Conservation (phyloP, 1,140 invertebrate species). For the Gerris buenoi region DNA sequence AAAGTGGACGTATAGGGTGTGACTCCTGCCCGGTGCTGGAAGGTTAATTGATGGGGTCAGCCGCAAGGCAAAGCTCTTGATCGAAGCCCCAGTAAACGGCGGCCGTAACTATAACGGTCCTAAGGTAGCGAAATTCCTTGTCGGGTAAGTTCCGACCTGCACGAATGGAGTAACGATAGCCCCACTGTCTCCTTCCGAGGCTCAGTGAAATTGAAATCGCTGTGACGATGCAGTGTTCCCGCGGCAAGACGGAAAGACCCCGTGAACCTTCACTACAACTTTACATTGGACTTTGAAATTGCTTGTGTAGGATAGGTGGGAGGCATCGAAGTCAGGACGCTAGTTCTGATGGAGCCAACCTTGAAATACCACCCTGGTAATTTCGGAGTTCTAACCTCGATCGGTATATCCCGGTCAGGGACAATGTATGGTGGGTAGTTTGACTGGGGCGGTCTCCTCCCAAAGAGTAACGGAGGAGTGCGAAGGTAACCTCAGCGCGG, state of each 20-base stretch:
- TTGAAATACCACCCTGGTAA: conserved; percentile 19
- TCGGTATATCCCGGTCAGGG: too few species aligned
- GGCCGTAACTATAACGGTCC: conserved; percentile 32
- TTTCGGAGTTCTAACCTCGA: too few species aligned
- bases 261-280: conserved; percentile 24
- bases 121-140: not conserved
- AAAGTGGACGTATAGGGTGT: conserved; percentile 29
- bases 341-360: too few species aligned
- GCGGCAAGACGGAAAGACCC: conserved; percentile 29
- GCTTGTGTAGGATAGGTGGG: conserved; percentile 19
- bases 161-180: conserved; percentile 24
- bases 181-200: conserved; percentile 19
- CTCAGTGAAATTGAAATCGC: conserved; percentile 27
- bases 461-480: conserved; percentile 21
- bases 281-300: conserved; percentile 13
- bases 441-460: conserved; percentile 23
- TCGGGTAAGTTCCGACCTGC: conserved; percentile 14
- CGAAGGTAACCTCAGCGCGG: conserved; percentile 16
- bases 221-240: conserved; percentile 26
- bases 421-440: conserved; percentile 21
- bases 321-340: conserved; percentile 15
- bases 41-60: conserved; percentile 26
- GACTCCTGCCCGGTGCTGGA: conserved; percentile 31
- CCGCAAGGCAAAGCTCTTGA: too few species aligned
- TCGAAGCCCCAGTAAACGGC: conserved; percentile 32